Conservation (phyloP, 2,888 invertebrate genomes). For the Molanna angustata region DNA sequence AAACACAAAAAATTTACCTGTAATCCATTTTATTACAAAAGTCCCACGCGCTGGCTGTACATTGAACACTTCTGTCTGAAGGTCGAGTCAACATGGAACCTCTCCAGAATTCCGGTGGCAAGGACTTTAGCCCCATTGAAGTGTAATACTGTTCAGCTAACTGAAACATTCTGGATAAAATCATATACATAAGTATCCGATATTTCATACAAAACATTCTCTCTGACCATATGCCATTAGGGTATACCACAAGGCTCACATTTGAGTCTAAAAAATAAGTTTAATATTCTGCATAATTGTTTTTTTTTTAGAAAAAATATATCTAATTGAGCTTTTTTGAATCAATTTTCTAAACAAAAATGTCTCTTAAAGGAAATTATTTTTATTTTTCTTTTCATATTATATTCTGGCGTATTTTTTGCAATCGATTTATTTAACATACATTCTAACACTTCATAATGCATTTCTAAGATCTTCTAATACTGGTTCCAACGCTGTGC, state of each 20-base stretch:
- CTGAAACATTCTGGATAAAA: constrained; percentile 76
- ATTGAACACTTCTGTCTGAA: constrained; percentile 66
- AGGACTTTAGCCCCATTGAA: constrained; percentile 74
- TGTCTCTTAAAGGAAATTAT: too few relatives aligned
- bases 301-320: too few relatives aligned
- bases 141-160: constrained; percentile 81
- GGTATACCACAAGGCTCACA: too few relatives aligned
- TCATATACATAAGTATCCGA: too few relatives aligned
- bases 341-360: too few relatives aligned
- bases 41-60: constrained; percentile 81
- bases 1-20: constrained; percentile 52
- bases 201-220: background rate
- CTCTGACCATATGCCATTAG: too few relatives aligned
- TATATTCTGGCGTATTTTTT: too few relatives aligned
- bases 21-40: constrained; percentile 81
- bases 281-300: too few relatives aligned
- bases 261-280: too few relatives aligned
- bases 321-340: too few relatives aligned
- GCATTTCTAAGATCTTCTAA: background rate
- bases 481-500: too few relatives aligned
- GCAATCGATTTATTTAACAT: background rate
- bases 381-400: too few relatives aligned
- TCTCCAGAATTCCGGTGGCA: constrained; percentile 83
- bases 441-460: background rate
- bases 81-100: constrained; percentile 78